Conservation (phyloP, 2,797 vertebrate genomes). For the Brachyrhaphis roseni region DNA sequence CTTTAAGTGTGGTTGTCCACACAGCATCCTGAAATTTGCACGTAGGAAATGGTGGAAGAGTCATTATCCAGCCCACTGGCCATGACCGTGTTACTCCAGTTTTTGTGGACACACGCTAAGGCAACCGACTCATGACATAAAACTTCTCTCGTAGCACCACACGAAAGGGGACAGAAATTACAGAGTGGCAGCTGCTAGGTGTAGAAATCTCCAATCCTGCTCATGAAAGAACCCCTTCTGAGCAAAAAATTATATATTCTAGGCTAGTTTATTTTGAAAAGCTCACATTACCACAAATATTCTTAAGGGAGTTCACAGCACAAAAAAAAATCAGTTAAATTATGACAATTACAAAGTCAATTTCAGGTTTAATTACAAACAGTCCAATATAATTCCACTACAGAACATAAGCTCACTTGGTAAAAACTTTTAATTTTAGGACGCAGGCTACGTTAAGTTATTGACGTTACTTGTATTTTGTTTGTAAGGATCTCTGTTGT, state of each 20-base stretch:
- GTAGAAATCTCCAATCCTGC: conserved; percentile 28
- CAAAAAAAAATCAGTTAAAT: background rate
- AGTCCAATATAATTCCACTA: background rate
- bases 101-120: conserved; percentile 47
- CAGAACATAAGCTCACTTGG: background rate
- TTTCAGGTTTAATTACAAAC: background rate
- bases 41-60: conserved; percentile 74
- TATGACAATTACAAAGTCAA: background rate
- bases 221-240: conserved; percentile 77
- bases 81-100: conserved; percentile 87
- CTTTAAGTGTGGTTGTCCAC: conserved; percentile 54
- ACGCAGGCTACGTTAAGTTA: background rate
- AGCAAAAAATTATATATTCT: conserved; percentile 87
- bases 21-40: conserved; percentile 63
- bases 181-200: conserved; percentile 33
- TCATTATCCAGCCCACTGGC: conserved; percentile 92
- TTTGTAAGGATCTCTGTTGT: background rate
- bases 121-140: conserved; percentile 26
- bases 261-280: background rate
- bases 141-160: conserved; percentile 22
- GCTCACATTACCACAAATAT: background rate
- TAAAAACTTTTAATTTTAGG: background rate
- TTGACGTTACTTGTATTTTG: background rate
- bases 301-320: background rate
- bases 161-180: conserved; percentile 45